Base-by-base conservation (phyloP, 1,140 invertebrate species). In the Aphaenogaster ashmeadi region DNA sequence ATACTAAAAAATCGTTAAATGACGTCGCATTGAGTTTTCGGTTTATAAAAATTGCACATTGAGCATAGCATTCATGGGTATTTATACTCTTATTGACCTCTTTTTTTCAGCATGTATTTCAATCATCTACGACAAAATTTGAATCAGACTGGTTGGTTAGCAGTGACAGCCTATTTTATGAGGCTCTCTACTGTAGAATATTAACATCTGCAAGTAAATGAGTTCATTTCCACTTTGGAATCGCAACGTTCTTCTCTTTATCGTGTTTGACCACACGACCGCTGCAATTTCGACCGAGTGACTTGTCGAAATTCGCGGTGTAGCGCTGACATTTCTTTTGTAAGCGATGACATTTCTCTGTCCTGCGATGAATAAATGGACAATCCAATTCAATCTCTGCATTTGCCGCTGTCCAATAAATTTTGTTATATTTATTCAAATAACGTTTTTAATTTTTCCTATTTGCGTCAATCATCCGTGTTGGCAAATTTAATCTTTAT, bases 191-290 rank as follows among this genome's bases (percentile, higher is more conserved):
- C 41, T 47, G 36, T 52, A 38, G 58, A 62, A 64, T 78, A 78
- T 78, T 62, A 64, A 78, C 27, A 41, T 58, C 21, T 78, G 21
- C 56, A 36, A 9, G 56, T 75, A 56, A 75, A 36, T 62, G 13
- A 78, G 41, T 78, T 41, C 15, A 62, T 78, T 41, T 78, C 18
- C 41, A 8, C 8, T 4, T 56, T 18, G 41, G 62, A 36, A 64
- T 78, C 41, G 41, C 74, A 4, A 78, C 33, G 21, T 62, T 78
- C 74, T 47, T 62, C 41, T 58, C 54, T 62, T 41, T 47, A 62
- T 62, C 27, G 41, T 18, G 15, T 8, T 47, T 47, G 41, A 47
- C 56, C 75, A n/a, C 36, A 33, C 56, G 15, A 44, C 15, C 38
- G 41, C 36, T 18, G 36, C 75, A 62, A 78, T 62, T 78, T 44